Evolutionary conservation across 2,888 invertebrate species (phyloP).

Genomic region (Mythimna ferrago): DNA sequence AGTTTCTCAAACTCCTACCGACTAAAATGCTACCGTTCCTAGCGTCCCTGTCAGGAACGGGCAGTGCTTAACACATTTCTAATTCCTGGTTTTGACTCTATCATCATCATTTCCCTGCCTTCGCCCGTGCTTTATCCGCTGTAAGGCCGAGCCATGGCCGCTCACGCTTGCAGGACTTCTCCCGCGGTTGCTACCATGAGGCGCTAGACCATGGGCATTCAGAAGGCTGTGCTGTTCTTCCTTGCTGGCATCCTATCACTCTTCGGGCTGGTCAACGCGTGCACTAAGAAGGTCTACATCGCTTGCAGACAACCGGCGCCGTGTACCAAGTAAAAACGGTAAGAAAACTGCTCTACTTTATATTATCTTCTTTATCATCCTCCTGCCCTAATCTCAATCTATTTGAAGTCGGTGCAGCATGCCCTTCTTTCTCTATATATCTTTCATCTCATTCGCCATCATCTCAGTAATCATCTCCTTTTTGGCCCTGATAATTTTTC

Average conservation of each 20-base stretch:
- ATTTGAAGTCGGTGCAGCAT: not conserved
- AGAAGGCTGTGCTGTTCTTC: slow-evolving; percentile 68
- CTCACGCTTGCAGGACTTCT: slow-evolving; percentile 64
- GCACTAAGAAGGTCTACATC: slow-evolving; percentile 81
- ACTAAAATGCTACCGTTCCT: not conserved
- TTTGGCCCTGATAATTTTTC: not conserved
- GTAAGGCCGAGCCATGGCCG: slow-evolving; percentile 60
- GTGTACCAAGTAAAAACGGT: slow-evolving; percentile 74
- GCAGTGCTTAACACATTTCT: not conserved
- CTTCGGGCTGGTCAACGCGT: slow-evolving; percentile 72
- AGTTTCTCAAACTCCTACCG: not conserved
- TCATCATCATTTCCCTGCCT: not conserved
- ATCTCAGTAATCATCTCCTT: not conserved
- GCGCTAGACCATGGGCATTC: slow-evolving; percentile 75
- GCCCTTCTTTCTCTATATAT: not conserved
- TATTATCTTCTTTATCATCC: not conserved
- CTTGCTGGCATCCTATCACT: slow-evolving; percentile 70
- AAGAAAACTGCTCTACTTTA: slow-evolving; percentile 2
- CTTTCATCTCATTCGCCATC: not conserved
- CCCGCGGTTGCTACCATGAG: slow-evolving; percentile 66
- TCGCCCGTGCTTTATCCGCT: slow-evolving; percentile 36
- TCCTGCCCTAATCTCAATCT: not conserved
- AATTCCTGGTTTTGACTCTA: not conserved
- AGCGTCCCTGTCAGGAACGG: not conserved
- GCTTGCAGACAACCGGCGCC: slow-evolving; percentile 82